Percentiles rank a stretch among this genome's conserved stretches.
Conservation (phyloP, 2,888 invertebrate species). For the Pomacea canaliculata region DNA sequence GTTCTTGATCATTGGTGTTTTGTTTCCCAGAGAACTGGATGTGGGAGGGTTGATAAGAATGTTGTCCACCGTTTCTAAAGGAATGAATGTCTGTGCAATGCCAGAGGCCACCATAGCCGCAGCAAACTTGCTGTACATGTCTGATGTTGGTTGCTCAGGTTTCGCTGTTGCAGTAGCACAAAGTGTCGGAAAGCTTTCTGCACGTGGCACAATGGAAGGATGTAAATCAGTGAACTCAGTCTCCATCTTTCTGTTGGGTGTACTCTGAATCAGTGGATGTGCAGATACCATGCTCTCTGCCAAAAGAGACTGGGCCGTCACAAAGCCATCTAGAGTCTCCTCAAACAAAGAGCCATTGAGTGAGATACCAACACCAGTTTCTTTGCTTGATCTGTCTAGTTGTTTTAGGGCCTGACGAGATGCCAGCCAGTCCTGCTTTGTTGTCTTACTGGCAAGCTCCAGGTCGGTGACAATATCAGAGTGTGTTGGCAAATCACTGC, state of each 20-base stretch:
- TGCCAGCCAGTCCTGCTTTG: constrained; percentile 7
- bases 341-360: constrained; percentile 22
- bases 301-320: constrained; percentile 17
- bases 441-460: constrained; percentile 5
- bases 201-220: no score
- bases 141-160: neutral
- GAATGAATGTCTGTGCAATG: constrained; percentile 12
- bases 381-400: neutral
- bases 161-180: no score
- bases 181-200: no score
- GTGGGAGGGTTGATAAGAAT: constrained; percentile 14
- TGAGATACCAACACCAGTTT: neutral
- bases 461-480: constrained; percentile 14
- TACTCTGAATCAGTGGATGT: constrained; percentile 13
- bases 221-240: no score
- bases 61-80: constrained; percentile 1
- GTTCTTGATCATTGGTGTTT: constrained; percentile 14
- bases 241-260: neutral
- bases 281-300: neutral
- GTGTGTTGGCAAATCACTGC: constrained; percentile 17
- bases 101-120: constrained; percentile 21
- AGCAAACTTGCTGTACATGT: constrained; percentile 23
- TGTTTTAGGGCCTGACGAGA: neutral
- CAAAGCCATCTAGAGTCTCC: constrained; percentile 16
- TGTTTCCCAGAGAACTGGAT: neutral